Base-by-base conservation (phyloP, 64 coral and sea anemone species). In the Stichodactyla helianthus region DNA sequence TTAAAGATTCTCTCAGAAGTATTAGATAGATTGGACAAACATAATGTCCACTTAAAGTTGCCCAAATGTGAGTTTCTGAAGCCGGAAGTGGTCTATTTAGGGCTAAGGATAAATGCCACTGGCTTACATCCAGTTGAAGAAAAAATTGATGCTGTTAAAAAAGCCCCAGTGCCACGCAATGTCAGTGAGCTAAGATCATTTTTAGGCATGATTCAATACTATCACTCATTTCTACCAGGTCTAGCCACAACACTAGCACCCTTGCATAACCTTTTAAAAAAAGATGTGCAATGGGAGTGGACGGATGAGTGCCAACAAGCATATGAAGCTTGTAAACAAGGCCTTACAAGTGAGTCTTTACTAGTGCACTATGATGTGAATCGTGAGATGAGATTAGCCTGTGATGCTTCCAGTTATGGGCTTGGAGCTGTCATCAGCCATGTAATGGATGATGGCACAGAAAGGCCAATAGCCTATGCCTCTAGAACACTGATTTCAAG, bases 51-150 rank as follows among this genome's bases (percentile, higher is more conserved):
- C 31, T 78, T 92, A 60, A 88, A 80, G 50, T 11, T 84, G 55
- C 7, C 91, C n/a, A 92, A 92, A 27, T 92, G 91, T 92, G 86
- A 88, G 53, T 92, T 92, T 92, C 26, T 92, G 79, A 92, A 92
- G 52, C 11, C 18, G 0, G 79, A 88, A 55, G 85, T 91, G 2
- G 63, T 88, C 12, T 88, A 92, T 28, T 62, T 92, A 51, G 91
- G 91, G 23, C 31, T 88, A 57, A 87, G 52, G 53, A 84, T 88
- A 84, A 77, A 61, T 88, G 82, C 86, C 11, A 82, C 52, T 55
- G 91, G 87, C 44, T 87, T 94, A 20, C 31, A 90, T 50, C 83
- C 84, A 23, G 87, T 90, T n/a, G 79, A 90, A 23, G 88, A 93
- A 57, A 93, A 93, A 77, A 19, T 86, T 18, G 22, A 87, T 35